Evolutionary conservation across 2,113 vertebrate genomes (phyloP), one percentile per base, ranked within the genome.

Genomic region (Nansenia antarctica): DNA sequence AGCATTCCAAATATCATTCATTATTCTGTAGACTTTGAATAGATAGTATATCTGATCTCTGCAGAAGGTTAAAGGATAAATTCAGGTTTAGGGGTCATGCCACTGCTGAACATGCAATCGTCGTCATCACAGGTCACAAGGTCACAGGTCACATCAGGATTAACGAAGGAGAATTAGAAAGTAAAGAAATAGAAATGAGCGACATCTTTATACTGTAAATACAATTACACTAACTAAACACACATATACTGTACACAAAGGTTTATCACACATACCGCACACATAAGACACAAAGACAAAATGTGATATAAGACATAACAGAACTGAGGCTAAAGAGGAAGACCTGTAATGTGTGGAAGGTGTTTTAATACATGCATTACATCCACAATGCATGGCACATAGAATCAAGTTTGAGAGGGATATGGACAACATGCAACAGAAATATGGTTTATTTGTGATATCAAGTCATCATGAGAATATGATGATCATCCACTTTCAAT

Each of bases 91-190:
- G n/a, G 53, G 30, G 64, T 53, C 84, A 74, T 85, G 83, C 81
- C 65, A 27, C 34, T 59, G 62, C 65, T 49, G 18, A 69, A 61
- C 86, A 70, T 85, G 86, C 86, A 79, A 2, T 35, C 60, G 53
- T 64, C 22, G 29, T 5, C 12, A 12, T 14, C 24, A 29, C 27
- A 26, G 29, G 27, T 29, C 15, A 57, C 29, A 27, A n/a, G 39
- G 39, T n/a, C n/a, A n/a, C n/a, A n/a, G n/a, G n/a, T n/a, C n/a
- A 49, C 45, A 49, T 8, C 0, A 49, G 1, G 7, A 49, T 20
- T 49, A 49, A 15, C 14, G 20, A 20, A 49, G 1, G 3, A 22
- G n/a, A 3, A 22, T 49, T 18, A 49, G 20, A 22, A 49, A 49
- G 14, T 14, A n/a, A 6, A 49, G 5, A n/a, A 49, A 5, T 49